These are phyloP conservation scores for Wiebesia pumilae DNA, from an alignment of 1,140 invertebrate species.

Conservation along the genomic window DNA sequence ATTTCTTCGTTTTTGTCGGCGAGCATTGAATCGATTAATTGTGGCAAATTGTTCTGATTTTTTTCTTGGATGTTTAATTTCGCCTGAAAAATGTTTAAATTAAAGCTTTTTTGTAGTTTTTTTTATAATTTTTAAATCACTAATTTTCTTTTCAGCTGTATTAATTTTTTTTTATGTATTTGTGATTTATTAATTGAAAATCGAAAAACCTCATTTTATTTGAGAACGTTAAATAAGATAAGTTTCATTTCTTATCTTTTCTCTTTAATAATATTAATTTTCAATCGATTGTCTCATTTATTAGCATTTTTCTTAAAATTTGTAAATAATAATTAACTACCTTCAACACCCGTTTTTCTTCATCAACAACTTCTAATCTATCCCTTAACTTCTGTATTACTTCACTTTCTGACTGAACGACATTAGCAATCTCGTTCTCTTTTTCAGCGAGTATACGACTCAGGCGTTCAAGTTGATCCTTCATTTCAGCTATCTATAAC, in stretches of 20 bases:
- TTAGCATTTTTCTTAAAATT: neutral
- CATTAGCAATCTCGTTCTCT: conserved; percentile 75
- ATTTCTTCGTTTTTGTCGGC: conserved; percentile 83
- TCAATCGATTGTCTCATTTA: neutral
- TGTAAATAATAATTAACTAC: neutral
- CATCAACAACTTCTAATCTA: conserved; percentile 74
- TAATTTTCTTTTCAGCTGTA: too few relatives aligned
- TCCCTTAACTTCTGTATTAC: conserved; percentile 76
- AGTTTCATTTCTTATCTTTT: neutral
- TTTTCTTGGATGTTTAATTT: conserved; percentile 62
- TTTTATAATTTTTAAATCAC: too few relatives aligned
- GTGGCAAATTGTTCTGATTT: conserved; percentile 72
- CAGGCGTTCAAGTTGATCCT: conserved; percentile 71
- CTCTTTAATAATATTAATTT: neutral
- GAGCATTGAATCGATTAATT: conserved; percentile 79
- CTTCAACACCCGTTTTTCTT: conserved; percentile 73
- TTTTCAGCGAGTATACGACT: conserved; percentile 73
- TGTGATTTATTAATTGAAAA: neutral
- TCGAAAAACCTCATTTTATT: neutral
- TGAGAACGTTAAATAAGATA: neutral
- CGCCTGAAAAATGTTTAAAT: conserved; percentile 9
- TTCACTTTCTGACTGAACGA: conserved; percentile 73
- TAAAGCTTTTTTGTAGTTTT: neutral
- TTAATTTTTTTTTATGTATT: too few relatives aligned
- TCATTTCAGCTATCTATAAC: conserved; percentile 67